Evolutionary conservation across 2,797 vertebrate species (phyloP), one percentile per base, ranked within the genome.

Genomic region (Spinus pinus): DNA sequence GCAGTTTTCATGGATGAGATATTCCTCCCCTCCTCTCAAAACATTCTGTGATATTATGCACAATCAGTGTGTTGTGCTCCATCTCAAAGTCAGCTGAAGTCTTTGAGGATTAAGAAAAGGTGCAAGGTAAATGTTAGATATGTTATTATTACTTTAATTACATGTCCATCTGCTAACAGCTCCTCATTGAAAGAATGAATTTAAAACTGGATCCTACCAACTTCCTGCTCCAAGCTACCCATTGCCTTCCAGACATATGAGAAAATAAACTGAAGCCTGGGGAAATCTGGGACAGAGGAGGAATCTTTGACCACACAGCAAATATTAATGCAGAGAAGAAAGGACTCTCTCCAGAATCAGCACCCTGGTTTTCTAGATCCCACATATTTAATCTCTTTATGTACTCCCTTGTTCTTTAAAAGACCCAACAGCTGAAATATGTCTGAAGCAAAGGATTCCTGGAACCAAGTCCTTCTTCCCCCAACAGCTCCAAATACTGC

Each of bases 51-150:
- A 53, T 7, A 3, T 64, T 88, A 46, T 27, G 37, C n/a, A 77
- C 44, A 70, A 60, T 46, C 37, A 62, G 12, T 1, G 0, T 33
- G 22, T 70, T 91, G 80, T 84, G n/a, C 73, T 88, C 51, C 25
- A 46, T 66, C 70, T 56, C 5, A 1, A 46, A 93, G 47, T 60
- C 69, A 81, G 44, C 12, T 90, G 73, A 93, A 46, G 66, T 69
- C 79, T 88, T 79, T 41, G 60, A 93, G 71, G 73, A 88, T 81
- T 86, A 95, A 58, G 39, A 69, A 79, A 94, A 95, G 33, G 77
- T 66, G 56, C 31, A 75, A 86, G 28, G 67, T 88, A 94, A 93
- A 90, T 84, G 58, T 83, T 90, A 85, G 37, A 35, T 75, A 30
- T 49, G 35, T 33, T 93, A 61, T 81, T 92, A 72, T 65, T 83